Base-by-base conservation (phyloP, 2,888 invertebrate genomes). In the Drosophila vallismaia region DNA sequence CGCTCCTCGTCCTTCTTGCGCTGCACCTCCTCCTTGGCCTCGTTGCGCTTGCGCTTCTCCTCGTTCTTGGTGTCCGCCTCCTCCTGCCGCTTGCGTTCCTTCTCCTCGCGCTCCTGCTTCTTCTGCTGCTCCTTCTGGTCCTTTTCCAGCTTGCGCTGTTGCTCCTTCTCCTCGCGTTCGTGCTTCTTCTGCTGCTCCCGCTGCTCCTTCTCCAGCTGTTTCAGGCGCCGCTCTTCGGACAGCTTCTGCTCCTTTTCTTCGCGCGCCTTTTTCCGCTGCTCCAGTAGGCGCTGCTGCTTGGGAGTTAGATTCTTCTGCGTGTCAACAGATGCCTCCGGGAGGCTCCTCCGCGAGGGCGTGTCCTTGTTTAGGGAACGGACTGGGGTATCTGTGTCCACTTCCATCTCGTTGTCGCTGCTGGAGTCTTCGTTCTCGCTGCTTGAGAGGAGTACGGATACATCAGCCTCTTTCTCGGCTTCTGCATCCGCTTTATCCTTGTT, bases 131-230 rank as follows among this genome's bases (percentile, higher is more conserved):
- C 92, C 56, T 90, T 92, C 67, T 92, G 92, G 75, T 92, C 91
- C 54, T 92, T 92, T 67, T 93, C 92, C 59, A 83, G 86, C 82
- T 92, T 82, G 28, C 92, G 82, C 77, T 91, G 93, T 57, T 92
- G 92, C 79, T 92, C 92, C 62, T 91, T 92, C 67, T 92, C 92
- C 67, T 92, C 91, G 60, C 92, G 92, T 56, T 93, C 92, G 12
- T 75, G 73, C 49, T 88, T 89, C 59, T 71, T 83, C 7, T 76
- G 84, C 55, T 86, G 83, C 48, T 90, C 89, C 31, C 82, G 84
- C 42, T 88, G 86, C 51, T 91, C 89, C 50, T 86, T 90, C 53
- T 91, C 92, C 33, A 79, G 87, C 52, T 90, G 91, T 71, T 90
- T 91, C 46, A 82, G 88, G 88, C 93, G 77, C 89, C 86, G 89